phyloP scores from a whole-genome alignment of 1,140 invertebrate genomes.

The Ladona fulva region DNA sequence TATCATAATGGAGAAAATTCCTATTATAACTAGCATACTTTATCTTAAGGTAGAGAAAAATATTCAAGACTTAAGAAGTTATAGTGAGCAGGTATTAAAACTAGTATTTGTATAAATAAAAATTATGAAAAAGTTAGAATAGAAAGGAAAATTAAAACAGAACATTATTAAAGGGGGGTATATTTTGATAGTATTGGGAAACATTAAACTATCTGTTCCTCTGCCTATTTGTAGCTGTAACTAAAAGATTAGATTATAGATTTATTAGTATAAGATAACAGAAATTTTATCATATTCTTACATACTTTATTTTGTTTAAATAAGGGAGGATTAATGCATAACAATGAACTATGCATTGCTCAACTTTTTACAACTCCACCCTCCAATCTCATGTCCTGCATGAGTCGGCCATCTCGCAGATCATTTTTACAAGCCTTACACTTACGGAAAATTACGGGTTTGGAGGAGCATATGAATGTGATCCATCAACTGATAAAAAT shows the following conservation, averaged over 20 bases:
- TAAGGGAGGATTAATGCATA: background rate
- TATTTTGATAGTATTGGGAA: no score
- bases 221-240: no score
- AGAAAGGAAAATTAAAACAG: no score
- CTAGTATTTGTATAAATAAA: no score
- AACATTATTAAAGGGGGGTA: no score
- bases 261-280: background rate
- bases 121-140: no score
- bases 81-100: no score
- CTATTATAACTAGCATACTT: no score
- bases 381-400: background rate
- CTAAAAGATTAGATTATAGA: background rate
- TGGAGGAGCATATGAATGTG: background rate
- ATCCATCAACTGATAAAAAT: background rate
- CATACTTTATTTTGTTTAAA: background rate
- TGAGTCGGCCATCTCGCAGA: background rate
- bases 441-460: background rate
- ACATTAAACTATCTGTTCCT: no score
- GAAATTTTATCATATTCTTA: background rate
- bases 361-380: background rate
- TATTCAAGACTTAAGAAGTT: no score
- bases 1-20: no score
- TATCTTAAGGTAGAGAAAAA: no score
- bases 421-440: background rate
- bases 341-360: background rate